These are phyloP conservation scores for Rhinoptilus africanus DNA, from an alignment of 2,113 vertebrate genomes.

Conservation along the genomic window DNA sequence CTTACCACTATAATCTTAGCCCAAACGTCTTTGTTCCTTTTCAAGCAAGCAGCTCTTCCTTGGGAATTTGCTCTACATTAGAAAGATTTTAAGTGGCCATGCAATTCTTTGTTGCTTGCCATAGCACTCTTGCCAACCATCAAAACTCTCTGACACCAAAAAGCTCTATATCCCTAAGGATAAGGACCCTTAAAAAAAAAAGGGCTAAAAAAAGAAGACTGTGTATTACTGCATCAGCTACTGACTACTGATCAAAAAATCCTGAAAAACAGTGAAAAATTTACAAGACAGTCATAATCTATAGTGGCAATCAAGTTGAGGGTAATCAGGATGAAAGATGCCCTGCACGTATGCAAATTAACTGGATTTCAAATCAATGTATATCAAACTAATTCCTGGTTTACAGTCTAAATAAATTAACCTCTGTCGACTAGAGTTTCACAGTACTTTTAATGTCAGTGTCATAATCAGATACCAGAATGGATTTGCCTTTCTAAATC, in stretches of 20 bases:
- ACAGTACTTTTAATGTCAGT: not conserved
- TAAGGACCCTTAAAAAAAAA: not conserved
- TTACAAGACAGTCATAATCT: not conserved
- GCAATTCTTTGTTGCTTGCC: not conserved
- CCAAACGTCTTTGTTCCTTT: not conserved
- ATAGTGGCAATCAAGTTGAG: rapidly evolving
- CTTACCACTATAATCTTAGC: not conserved
- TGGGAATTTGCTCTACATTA: not conserved
- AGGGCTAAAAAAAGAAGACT: not conserved
- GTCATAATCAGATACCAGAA: not conserved
- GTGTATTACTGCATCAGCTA: not conserved
- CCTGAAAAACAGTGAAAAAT: not conserved
- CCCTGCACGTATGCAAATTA: not conserved
- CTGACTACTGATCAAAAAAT: not conserved
- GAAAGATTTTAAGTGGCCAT: not conserved
- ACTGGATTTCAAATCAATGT: not conserved
- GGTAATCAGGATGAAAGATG: not conserved
- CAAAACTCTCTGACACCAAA: not conserved
- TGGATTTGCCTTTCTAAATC: not conserved
- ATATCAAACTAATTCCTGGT: not conserved
- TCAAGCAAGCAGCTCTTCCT: not conserved
- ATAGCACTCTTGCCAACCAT: not conserved
- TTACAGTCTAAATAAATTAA: not conserved
- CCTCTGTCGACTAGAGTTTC: not conserved
- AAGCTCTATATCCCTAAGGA: not conserved